Base-by-base conservation (phyloP, 2,888 invertebrate genomes). In the Formica aserva region DNA sequence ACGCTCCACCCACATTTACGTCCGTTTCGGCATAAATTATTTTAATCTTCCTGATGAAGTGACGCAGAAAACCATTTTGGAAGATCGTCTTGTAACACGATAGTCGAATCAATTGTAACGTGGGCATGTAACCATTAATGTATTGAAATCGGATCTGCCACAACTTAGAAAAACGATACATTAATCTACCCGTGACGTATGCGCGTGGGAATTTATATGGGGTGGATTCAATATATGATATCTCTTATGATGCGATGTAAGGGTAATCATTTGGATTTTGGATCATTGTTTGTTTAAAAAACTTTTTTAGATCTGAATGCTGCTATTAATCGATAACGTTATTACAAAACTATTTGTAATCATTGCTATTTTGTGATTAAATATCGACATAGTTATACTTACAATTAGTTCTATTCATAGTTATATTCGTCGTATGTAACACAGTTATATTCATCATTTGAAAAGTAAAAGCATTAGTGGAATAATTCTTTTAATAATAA, bases 1-100 rank as follows among this genome's bases (percentile, higher is more conserved):
- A 74, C 13, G 4, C 29, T 74, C 62, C 62, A 29, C 29, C 62
- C n/a, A 74, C 74, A n/a, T 74, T 60, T 29, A 38, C 4, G n/a
- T 74, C n/a, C 62, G 15, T 29, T 62, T 26, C 15, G 41, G 8
- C 60, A 38, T 38, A 57, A 57, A 18, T 26, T 74, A 62, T 15
- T 62, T 41, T 74, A 74, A 74, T 74, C 74, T 74, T 74, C 18
- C 29, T 72, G 48, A 41, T 66, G 75, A 85, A 81, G 77, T 86
- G 18, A 38, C 69, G 26, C 22, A 22, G 22, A 32, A 67, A 48
- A 55, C 18, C 69, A 15, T 77, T 67, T 77, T 38, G 29, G 38
- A 26, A 63, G 57, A 71, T 78, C 57, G 32, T 32, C 35, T 77
- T 66, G 57, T 29, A 69, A 78, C 52, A 72, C 32, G 41, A 38